Base-by-base conservation (phyloP, 2,888 invertebrate species). In the Acrocera orbiculus region DNA sequence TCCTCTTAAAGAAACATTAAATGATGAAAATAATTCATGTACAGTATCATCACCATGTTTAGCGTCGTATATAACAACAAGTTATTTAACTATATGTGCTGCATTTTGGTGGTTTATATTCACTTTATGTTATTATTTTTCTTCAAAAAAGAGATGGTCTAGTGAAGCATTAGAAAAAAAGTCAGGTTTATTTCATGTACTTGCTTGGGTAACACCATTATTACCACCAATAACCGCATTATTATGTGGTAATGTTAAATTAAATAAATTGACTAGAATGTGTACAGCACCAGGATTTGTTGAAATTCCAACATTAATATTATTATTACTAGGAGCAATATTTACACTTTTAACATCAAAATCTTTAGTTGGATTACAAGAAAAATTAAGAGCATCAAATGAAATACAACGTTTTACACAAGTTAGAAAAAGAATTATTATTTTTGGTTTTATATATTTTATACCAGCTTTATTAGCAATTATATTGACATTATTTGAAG, bases 111-210 rank as follows among this genome's bases (percentile, higher is more conserved):
- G 89, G 76, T 72, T 83, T 3, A 76, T 86, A 46, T 72, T 90
- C 32, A 80, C 85, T 40, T 69, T 86, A 30, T 85, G 87, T 36
- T 90, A 89, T 81, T 82, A 85, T 51, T 66, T 90, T 30, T 82
- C 86, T 4, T 86, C 89, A 1, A 81, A 83, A 27, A 79, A 86
- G 53, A 86, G 89, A 53, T 90, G 90, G 90, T 85, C 86, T 16
- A 83, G 85, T 37, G 90, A 90, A 59, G 86, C 87, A 3, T 69
- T 90, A 33, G 86, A 86, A 56, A 75, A 80, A 30, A 77, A 85
- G 17, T 78, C 86, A 0, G 76, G 81, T 13, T 77, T 86, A 48
- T 74, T 89, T 43, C 90, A 90, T 58, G 73, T 82, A 2, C 71
- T 76, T 2, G 79, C 87, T 3, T 92, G 90, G 89, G 82, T 82